These are phyloP conservation scores for Ambastaia sidthimunki DNA, from an alignment of 2,797 vertebrate genomes.

Conservation along the genomic window DNA sequence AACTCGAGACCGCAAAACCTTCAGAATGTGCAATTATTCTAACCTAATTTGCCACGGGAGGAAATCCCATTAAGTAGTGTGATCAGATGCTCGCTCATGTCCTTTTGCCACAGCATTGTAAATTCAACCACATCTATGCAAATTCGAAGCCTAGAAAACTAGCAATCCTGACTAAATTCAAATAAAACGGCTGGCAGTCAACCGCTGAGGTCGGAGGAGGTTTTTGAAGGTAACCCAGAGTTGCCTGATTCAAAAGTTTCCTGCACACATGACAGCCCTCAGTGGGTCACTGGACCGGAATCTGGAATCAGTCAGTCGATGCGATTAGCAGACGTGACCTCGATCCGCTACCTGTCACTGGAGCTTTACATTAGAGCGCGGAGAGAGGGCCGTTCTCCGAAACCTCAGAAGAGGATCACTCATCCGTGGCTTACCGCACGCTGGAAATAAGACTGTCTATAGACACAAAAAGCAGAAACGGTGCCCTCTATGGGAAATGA, in stretches of 20 bases:
- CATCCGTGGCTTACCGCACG: conserved; percentile 43
- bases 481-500: conserved; percentile 21
- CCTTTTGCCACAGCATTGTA: neutral
- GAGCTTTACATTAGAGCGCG: conserved; percentile 34
- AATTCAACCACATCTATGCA: conserved; percentile 39
- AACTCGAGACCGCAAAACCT: conserved; percentile 31
- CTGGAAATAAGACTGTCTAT: neutral
- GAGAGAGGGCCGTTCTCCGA: conserved; percentile 27
- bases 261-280: conserved; percentile 25
- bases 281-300: conserved; percentile 13
- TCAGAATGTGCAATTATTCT: conserved; percentile 32
- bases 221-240: conserved; percentile 1
- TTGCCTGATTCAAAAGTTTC: conserved; percentile 27
- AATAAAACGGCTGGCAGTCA: conserved; percentile 4
- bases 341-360: conserved; percentile 45
- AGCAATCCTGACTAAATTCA: conserved; percentile 1
- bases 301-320: conserved; percentile 34
- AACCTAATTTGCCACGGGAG: conserved; percentile 29
- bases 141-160: conserved; percentile 6
- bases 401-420: conserved; percentile 44
- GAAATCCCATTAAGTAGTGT: conserved; percentile 33
- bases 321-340: conserved; percentile 53
- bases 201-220: conserved; percentile 2
- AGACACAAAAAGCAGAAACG: conserved; percentile 15
- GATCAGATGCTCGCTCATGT: conserved; percentile 31